Evolutionary conservation across 2,888 invertebrate genomes (phyloP), one percentile per base, ranked within the genome.

Genomic region (Oxycera nigricornis): DNA sequence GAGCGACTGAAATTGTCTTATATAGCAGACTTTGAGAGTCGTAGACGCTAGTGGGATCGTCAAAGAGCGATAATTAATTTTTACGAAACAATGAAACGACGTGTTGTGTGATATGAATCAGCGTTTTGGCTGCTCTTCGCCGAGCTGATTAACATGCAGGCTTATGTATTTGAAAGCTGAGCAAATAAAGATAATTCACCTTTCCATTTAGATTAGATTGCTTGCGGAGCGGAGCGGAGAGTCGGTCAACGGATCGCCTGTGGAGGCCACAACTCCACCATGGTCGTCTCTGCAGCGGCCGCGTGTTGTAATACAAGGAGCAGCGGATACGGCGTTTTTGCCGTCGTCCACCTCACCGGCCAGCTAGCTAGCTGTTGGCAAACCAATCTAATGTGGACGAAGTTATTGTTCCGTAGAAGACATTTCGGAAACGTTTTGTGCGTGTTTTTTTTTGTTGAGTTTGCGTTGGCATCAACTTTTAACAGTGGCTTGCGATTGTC

Each of bases 341-440:
- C 14, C 22, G 41, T 9, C 4, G 20, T 50, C n/a, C n/a, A n/a
- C n/a, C n/a, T n/a, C n/a, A n/a, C n/a, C n/a, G n/a, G n/a, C n/a
- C n/a, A n/a, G n/a, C n/a, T n/a, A n/a, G n/a, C n/a, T n/a, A n/a
- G 9, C 30, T 70, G n/a, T 70, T 52, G 22, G 20, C 31, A 70
- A 70, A 35, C 65, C 31, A 41, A 70, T 31, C 22, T 70, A 6
- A 39, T 41, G 7, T 55, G 31, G 41, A 52, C 30, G 67, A 70
- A 52, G 55, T 70, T 70, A 70, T 70, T 70, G 70, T 70, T 70
- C 70, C 70, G 55, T 70, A 22, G 52, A 52, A 55, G 70, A 31
- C 70, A 70, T 70, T 70, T 70, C 31, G 26, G 70, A 52, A 31
- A 50, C 28, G 22, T 55, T 70, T 70, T 55, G 70, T 70, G 26